Evolutionary conservation across 2,888 invertebrate species (phyloP), one percentile per base, ranked within the genome.

Genomic region (Drosophila borealis): DNA sequence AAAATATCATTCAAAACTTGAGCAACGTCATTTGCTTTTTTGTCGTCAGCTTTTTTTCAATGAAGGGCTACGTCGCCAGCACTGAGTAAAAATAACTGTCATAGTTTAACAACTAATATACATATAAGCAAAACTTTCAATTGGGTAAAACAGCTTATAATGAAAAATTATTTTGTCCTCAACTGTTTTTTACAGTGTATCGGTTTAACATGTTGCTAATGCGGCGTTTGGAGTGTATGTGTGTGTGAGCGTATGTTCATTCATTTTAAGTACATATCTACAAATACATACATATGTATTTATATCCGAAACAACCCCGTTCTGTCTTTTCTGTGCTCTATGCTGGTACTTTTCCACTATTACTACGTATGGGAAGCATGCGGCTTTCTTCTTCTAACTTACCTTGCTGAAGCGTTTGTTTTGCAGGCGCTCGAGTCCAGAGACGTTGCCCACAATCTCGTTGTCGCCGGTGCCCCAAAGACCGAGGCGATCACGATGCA

Each of bases 351-450:
- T 89, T 89, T 89, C 88, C 88, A 85, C 70, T 66, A 54, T 50
- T 36, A 11, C 8, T 41, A 17, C 21, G 44, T 53, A 57, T 55
- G 41, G 42, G 19, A 10, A 41, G 39, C 46, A 14, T 3, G 50
- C 21, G 34, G 17, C 29, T 37, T 59, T 37, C 17, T 17, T 19
- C 21, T 34, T 62, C 6, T 36, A 21, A 80, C 92, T 77, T 77
- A 92, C 92, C 92, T 93, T 93, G 66, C 90, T 91, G 65, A 78
- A 92, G 60, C 90, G 90, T 60, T 90, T 91, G 57, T 84, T 79
- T 6, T 74, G 49, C 54, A 93, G 55, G n/a, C 92, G 91, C 36
- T 89, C 84, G 41, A 92, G 57, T 41, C 92, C 92, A 4, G 90
- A 88, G 19, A 92, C 49, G 36, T 65, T 88, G 51, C 92, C 92